A percentile compares a stretch with the other conserved stretches of the same genome.
Evolutionary conservation across 2,888 invertebrate genomes (phyloP).

Genomic region (Athalia cordata): DNA sequence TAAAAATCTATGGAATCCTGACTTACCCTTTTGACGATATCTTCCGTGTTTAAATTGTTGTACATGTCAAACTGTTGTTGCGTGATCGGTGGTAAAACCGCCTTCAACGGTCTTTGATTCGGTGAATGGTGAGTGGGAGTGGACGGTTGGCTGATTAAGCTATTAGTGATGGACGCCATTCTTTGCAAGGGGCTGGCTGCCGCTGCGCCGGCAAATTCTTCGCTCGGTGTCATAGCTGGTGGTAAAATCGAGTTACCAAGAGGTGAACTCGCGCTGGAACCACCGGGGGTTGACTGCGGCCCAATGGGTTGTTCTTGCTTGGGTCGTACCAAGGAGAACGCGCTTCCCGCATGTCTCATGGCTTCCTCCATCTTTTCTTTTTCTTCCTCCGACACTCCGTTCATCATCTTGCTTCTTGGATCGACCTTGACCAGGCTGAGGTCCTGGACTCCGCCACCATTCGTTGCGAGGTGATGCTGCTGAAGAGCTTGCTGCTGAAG

Average conservation of each 20-base stretch:
- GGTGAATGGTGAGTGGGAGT: conserved; percentile 90
- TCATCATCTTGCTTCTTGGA: conserved; percentile 76
- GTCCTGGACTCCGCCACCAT: conserved; percentile 82
- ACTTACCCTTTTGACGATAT: conserved; percentile 91
- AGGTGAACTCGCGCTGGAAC: conserved; percentile 88
- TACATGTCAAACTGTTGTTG: conserved; percentile 99
- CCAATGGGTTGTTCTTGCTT: conserved; percentile 85
- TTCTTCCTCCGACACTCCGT: conserved; percentile 81
- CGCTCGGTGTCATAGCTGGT: conserved; percentile 87
- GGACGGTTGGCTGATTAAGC: conserved; percentile 92
- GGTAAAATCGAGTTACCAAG: conserved; percentile 90
- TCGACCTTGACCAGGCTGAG: conserved; percentile 86
- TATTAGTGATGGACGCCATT: conserved; percentile 99
- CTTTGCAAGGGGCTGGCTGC: conserved; percentile 96
- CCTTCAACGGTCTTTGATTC: conserved; percentile 93
- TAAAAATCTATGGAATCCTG: conserved; percentile 11
- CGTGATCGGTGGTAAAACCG: conserved; percentile 97
- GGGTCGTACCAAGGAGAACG: conserved; percentile 91
- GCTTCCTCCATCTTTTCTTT: conserved; percentile 83
- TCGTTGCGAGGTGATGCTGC: conserved; percentile 73
- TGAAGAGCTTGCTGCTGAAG: conserved; percentile 86
- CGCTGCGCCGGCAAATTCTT: conserved; percentile 86
- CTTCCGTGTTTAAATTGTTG: conserved; percentile 98
- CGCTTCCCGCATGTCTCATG: conserved; percentile 86
- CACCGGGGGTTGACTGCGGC: conserved; percentile 80